Base-by-base conservation (phyloP, 2,888 invertebrate species). In the Malachius bipustulatus region DNA sequence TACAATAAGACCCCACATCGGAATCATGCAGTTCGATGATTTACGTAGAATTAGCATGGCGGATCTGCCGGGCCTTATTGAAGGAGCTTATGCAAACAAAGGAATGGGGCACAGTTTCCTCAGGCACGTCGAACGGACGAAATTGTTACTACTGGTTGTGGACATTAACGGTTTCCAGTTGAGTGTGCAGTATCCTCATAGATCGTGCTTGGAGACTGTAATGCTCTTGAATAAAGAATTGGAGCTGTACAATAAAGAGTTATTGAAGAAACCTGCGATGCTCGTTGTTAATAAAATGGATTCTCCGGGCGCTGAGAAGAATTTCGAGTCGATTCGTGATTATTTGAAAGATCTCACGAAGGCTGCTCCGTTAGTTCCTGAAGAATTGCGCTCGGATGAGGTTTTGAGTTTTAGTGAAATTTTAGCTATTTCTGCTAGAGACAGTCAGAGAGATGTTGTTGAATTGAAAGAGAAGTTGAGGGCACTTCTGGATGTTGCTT, bases 21-120 rank as follows among this genome's bases (percentile, higher is more conserved):
- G 93, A 8, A 70, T 78, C 1, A 72, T 93, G 28, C 62, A 71
- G 2, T 96, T 78, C 56, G 56, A 66, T 9, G 96, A 97, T 60
- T 56, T 70, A 1, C 68, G 94, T 42, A 72, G 74, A 60, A 87
- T 97, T 39, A 77, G 82, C 1, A 70, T 96, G 45, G 94, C 96
- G 1, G 97, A 97, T 66, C 69, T 97, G 31, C 97, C 97, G 1
- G 96, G 97, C 1, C 69, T 97, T 2, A 91, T 97, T 45, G 96
- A 97, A 67, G 96, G 94, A 6, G 93, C 96, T 3, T 90, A 93
- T 57, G 66, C 71, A 0, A 91, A 94, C 62, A 67, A 80, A 48
- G 75, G 75, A 41, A 76, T 85, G 67, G 87, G 87, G 1, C 87
- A 91, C 57, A 75, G 74, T 46, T 96, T 96, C 60, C 65, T 96